Base-by-base conservation (phyloP, 2,888 invertebrate genomes). In the Eulithis testata region DNA sequence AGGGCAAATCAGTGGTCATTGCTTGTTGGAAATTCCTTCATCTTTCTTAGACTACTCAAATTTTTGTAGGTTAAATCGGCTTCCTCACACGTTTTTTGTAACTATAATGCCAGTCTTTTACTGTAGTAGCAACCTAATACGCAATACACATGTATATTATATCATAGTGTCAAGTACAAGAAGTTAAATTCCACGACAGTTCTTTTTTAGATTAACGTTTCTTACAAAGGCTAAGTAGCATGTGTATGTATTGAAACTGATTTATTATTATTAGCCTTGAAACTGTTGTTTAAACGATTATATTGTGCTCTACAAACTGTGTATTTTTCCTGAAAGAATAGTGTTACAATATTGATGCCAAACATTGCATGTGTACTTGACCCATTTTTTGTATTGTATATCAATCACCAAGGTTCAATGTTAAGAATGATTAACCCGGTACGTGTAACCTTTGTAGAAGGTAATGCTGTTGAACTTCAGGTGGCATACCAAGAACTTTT, bases 341-440 rank as follows among this genome's bases (percentile, higher is more conserved):
- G 51, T 67, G 65, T 65, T 66, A 65, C 60, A 70, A 57, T 66
- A 65, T 40, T 62, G 53, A 57, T 65, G 47, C 57, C 66, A 72
- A 69, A 71, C 65, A 71, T 63, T 68, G 63, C 55, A 60, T 60
- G 56, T 71, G 76, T 73, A 71, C 77, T 77, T 77, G 78, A 77
- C 78, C 78, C 57, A 64, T 71, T 71, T 74, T 73, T 63, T 63
- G 66, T 60, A 31, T 63, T 67, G 69, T 62, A 54, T 68, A 60
- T 68, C 58, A 65, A 71, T 70, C 58, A 60, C 45, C 57, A 66
- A 65, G 65, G 69, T 73, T 75, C 68, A 75, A 72, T 70, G 71
- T 50, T 70, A 69, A 21, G 21, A 36, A 14, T 60, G 60, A 70
- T 65, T 67, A 62, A 44, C 53, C 44, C 64, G 50, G 61, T 65